Percentiles rank a stretch among this genome's conserved stretches.
phyloP scores from a whole-genome alignment of 2,888 invertebrate genomes.

The Boloria euphrosyne region DNA sequence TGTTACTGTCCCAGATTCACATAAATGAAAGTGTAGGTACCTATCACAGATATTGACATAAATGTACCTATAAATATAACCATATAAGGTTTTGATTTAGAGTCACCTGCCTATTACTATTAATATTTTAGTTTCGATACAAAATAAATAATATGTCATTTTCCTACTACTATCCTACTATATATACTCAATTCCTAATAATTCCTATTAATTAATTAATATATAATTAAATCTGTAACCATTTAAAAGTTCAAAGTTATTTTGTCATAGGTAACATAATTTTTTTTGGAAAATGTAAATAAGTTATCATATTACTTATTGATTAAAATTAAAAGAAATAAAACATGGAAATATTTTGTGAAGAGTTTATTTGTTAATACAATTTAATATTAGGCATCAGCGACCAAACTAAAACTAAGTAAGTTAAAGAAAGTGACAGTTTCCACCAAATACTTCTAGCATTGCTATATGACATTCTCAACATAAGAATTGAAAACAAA shows the following conservation, averaged over 20 bases:
- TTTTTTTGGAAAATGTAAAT: no score
- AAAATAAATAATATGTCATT: no score
- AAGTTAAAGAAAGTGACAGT: constrained; percentile 54
- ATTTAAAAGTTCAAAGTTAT: no score
- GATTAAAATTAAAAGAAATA: constrained; percentile 16
- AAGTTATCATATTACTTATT: no score
- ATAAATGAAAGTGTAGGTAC: constrained; percentile 63
- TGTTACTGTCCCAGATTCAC: constrained; percentile 66
- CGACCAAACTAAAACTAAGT: constrained; percentile 62
- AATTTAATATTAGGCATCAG: constrained; percentile 59
- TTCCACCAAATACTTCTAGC: constrained; percentile 51
- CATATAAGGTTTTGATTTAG: neutral
- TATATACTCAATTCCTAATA: no score
- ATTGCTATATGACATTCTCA: constrained; percentile 46
- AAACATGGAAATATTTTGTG: constrained; percentile 42
- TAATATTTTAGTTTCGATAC: no score
- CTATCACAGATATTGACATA: constrained; percentile 43
- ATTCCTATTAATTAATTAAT: no score
- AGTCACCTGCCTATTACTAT: no score
- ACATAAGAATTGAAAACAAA: constrained; percentile 7
- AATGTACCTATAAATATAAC: neutral
- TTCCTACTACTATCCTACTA: no score
- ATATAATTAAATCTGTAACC: no score
- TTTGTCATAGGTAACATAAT: no score
- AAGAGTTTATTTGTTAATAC: constrained; percentile 66